Base-by-base conservation (phyloP, 2,113 vertebrate genomes). In the Nothoprocta perdicaria region DNA sequence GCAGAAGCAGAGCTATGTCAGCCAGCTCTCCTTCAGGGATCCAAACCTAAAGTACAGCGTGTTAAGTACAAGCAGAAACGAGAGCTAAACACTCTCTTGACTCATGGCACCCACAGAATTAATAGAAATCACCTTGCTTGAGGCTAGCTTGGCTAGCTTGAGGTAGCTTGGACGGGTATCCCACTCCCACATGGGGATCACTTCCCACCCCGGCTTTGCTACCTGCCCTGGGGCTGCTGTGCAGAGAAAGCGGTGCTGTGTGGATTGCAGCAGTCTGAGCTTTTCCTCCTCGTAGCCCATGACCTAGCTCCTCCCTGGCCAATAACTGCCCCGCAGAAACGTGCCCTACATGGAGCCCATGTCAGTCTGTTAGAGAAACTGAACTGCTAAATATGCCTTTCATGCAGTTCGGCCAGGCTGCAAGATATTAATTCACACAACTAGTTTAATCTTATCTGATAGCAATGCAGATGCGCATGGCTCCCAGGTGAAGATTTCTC, bases 151-250 rank as follows among this genome's bases (percentile, higher is more conserved):
- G 12, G 5, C 40, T 22, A n/a, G 74, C 45, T 16, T 12, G 21
- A 10, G n/a, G n/a, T 38, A 38, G 35, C 35, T 38, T 38, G 35
- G 35, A 38, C 35, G 35, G 35, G 35, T 38, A 38, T 38, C 35
- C 35, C 3, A 6, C 26, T 9, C n/a, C 65, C 7, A 16, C 22
- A 3, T 8, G 1, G 14, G 31, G 14, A 21, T 24, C 12, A 1
- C 4, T 35, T 31, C 21, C 50, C 50, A 11, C 27, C 50, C 50
- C 3, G 4, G 8, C 46, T 21, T 65, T 21, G 46, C 46, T 11
- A 1, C 69, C 21, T 4, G 21, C 29, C 2, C 33, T 0, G 17
- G 8, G 6, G 3, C 46, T n/a, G 27, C 14, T 3, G 0, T 15
- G 21, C 46, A 22, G 48, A 31, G 8, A 23, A 40, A 2, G 2